phyloP scores from a whole-genome alignment of 2,888 invertebrate species.

The Gastracanthus pulcherrimus region DNA sequence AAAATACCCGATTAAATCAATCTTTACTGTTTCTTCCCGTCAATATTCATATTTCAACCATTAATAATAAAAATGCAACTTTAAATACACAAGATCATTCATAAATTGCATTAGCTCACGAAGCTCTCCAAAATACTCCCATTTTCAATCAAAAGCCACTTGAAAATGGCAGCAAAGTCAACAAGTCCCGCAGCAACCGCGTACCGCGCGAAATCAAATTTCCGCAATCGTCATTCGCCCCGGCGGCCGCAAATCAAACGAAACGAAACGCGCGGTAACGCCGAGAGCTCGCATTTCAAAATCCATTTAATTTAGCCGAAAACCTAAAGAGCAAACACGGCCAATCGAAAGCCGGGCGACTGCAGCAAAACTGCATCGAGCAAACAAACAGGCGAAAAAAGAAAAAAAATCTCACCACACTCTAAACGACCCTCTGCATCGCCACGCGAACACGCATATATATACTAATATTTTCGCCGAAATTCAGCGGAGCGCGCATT shows the following conservation, averaged over 20 bases:
- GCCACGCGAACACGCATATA: background rate
- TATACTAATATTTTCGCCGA: constrained; percentile 39
- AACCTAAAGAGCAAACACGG: background rate
- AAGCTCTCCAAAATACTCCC: too few relatives aligned
- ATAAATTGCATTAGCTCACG: too few relatives aligned
- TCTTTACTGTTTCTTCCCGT: too few relatives aligned
- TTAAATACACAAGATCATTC: too few relatives aligned
- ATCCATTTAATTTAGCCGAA: constrained; percentile 42
- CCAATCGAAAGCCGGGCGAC: background rate
- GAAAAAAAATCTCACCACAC: constrained; percentile 27
- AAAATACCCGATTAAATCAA: too few relatives aligned
- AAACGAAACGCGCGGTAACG: background rate
- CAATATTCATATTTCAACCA: too few relatives aligned
- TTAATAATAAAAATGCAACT: too few relatives aligned
- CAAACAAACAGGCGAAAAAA: background rate
- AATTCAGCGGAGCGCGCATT: constrained; percentile 20
- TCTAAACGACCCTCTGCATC: constrained; percentile 17
- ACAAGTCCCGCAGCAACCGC: too few relatives aligned
- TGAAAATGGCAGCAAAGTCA: background rate
- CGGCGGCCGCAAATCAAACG: background rate
- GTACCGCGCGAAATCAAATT: background rate
- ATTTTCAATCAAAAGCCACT: background rate
- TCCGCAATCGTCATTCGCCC: constrained; percentile 9
- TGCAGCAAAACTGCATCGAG: background rate
- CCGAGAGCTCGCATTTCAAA: background rate